Conservation (phyloP, 2,797 vertebrate species). For the Pterois miles region DNA sequence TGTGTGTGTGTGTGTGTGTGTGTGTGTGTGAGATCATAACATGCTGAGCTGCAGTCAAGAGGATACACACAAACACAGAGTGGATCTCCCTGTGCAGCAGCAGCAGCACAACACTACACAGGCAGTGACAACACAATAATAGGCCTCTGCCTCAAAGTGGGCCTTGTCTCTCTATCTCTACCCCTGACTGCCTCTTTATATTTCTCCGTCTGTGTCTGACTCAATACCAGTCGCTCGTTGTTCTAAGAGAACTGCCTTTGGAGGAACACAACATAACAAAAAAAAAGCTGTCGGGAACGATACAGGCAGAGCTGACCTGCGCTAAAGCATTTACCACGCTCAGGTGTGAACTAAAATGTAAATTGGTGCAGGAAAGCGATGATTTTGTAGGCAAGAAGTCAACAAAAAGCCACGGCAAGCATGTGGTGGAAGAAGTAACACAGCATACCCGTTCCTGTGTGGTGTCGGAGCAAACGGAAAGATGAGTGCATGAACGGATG, state of each 20-base stretch:
- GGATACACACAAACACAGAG: constrained; percentile 48
- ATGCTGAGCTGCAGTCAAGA: constrained; percentile 57
- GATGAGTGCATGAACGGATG: constrained; percentile 65
- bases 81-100: constrained; percentile 42
- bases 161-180: constrained; percentile 41
- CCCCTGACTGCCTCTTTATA: constrained; percentile 46
- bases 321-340: constrained; percentile 17
- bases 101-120: constrained; percentile 28
- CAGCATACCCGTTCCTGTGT: constrained; percentile 64
- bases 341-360: constrained; percentile 52
- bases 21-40: constrained; percentile 32
- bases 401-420: constrained; percentile 73
- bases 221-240: constrained; percentile 38
- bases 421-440: constrained; percentile 56
- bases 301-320: constrained; percentile 18
- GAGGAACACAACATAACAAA: constrained; percentile 9
- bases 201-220: constrained; percentile 41
- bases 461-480: constrained; percentile 56
- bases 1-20: neutral
- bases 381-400: constrained; percentile 63
- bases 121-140: constrained; percentile 58
- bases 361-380: constrained; percentile 43
- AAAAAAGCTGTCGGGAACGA: constrained; percentile 16
- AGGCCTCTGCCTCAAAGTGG: constrained; percentile 51
- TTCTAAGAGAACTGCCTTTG: constrained; percentile 36